Base-by-base conservation (phyloP, 1,140 invertebrate genomes). In the Camponotus vicinus region DNA sequence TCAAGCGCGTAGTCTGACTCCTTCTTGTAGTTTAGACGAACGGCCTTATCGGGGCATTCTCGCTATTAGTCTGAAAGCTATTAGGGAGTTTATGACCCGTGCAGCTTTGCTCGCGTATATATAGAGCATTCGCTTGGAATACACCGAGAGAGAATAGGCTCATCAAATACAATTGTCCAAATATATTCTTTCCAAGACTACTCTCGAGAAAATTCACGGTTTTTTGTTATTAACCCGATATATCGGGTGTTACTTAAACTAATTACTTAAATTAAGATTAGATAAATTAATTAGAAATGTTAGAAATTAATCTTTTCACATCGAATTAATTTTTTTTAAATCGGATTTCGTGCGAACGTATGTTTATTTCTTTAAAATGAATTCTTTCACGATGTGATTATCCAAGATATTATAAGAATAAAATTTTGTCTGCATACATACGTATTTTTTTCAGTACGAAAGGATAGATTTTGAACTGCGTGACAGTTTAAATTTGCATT, bases 71-170 rank as follows among this genome's bases (percentile, higher is more conserved):
- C 42, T 49, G 27, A 83, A 83, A 83, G 69, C 69, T 83, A 73
- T 83, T 83, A 83, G n/a, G 13, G 27, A 83, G 79, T 83, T 83
- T 83, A 83, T 83, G 79, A 61, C n/a, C 55, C 79, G 40, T 82
- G n/a, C 45, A 80, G n/a, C 15, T 57, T 42, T 21, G 52, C 45
- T 70, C 37, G 7, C 45, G 2, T 42, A 7, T n/a, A 8, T 34
- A 15, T 34, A 13, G 3, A 21, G 61, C 15, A 21, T 42, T 69
- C 18, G 18, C 66, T 67, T 7, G 37, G 4, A 69, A 69, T 69
- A 3, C 61, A 64, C 15, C 27, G 4, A 27, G 27, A 63, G 27
- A 13, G 11, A 63, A 27, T 27, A 40, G 49, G 6, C 67, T 70
- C 15, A 40, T 15, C 49, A 15, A 18, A 42, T 59, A 34, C 64